These are phyloP conservation scores for Pilophorus perplexus DNA, from an alignment of 2,888 invertebrate species.

Conservation along the genomic window DNA sequence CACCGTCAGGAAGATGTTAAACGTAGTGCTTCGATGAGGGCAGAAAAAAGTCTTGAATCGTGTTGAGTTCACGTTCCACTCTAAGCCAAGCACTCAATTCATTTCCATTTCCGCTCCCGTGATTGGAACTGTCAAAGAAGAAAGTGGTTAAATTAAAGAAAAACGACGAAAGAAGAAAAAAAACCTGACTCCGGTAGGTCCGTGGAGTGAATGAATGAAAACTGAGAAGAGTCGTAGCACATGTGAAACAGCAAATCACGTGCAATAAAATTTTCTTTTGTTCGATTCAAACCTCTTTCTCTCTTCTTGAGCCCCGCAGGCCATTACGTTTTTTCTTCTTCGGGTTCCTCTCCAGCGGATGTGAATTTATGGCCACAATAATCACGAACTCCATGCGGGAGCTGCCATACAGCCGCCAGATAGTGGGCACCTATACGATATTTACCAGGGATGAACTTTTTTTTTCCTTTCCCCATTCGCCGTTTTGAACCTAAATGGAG, in stretches of 20 bases:
- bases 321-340: constrained; percentile 16
- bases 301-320: not conserved
- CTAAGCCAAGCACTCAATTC: no score
- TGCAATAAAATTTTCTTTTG: constrained; percentile 24
- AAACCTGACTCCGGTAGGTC: no score
- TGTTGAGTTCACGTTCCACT: no score
- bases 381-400: constrained; percentile 23
- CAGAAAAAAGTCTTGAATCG: no score
- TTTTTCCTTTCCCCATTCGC: not conserved
- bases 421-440: constrained; percentile 2
- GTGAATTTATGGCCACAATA: constrained; percentile 25
- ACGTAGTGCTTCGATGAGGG: no score
- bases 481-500: constrained; percentile 19
- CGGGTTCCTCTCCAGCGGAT: constrained; percentile 14
- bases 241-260: constrained; percentile 26
- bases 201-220: no score
- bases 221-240: no score
- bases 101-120: no score
- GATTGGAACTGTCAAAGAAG: no score
- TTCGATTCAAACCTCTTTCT: not conserved
- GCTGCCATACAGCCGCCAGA: not conserved
- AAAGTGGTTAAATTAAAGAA: no score
- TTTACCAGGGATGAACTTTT: constrained; percentile 10
- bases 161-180: no score
- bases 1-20: no score